These are phyloP conservation scores for Pogonomyrmex californicus DNA, from an alignment of 1,140 invertebrate species.

Conservation along the genomic window DNA sequence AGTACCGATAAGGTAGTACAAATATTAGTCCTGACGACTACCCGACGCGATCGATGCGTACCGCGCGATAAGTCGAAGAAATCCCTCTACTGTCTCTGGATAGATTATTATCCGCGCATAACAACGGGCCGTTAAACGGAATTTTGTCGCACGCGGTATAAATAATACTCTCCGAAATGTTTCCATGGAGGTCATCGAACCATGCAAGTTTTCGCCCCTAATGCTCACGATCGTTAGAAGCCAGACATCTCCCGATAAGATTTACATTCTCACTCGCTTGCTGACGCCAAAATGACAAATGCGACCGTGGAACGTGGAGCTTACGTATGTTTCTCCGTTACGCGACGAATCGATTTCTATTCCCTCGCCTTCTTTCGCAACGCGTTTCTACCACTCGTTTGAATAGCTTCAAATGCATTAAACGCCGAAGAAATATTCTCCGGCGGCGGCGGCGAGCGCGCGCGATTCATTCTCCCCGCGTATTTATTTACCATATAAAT, in stretches of 20 bases:
- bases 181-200: slow-evolving; percentile 64
- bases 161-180: slow-evolving; percentile 65
- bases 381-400: slow-evolving; percentile 15
- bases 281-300: slow-evolving; percentile 52
- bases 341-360: slow-evolving; percentile 33
- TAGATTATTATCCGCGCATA: background rate
- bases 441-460: background rate
- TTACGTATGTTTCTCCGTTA: slow-evolving; percentile 30
- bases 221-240: slow-evolving; percentile 41
- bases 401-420: slow-evolving; percentile 22
- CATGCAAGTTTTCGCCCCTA: slow-evolving; percentile 51
- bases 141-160: slow-evolving; percentile 1
- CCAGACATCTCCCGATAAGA: slow-evolving; percentile 42
- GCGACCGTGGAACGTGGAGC: background rate
- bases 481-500: slow-evolving; percentile 42
- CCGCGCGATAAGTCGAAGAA: background rate
- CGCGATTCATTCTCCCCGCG: background rate
- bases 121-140: background rate
- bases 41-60: background rate
- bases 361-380: background rate
- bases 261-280: slow-evolving; percentile 5
- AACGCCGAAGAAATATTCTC: slow-evolving; percentile 10
- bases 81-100: background rate
- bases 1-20: background rate
- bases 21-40: background rate